Evolutionary conservation across 2,888 invertebrate genomes (phyloP).

Genomic region (Sesia apiformis): DNA sequence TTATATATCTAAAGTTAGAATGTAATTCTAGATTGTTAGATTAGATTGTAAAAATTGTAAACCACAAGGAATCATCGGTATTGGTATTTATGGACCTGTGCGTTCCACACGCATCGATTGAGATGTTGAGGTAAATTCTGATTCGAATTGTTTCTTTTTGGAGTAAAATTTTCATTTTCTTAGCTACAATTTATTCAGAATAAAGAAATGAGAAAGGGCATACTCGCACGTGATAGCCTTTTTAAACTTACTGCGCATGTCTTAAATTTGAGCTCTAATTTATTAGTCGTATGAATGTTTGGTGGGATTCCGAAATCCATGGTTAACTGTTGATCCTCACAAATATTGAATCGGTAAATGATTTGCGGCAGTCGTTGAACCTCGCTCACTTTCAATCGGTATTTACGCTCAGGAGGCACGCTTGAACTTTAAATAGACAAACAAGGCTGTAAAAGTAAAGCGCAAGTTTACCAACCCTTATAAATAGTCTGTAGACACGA

Average conservation of each 20-base stretch:
- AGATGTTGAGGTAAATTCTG: neutral
- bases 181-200: neutral
- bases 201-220: conserved; percentile 1
- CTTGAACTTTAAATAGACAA: too few relatives aligned
- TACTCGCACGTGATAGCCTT: conserved; percentile 25
- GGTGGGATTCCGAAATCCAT: conserved; percentile 17
- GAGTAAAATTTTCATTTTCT: neutral
- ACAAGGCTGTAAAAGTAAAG: too few relatives aligned
- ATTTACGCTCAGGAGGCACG: too few relatives aligned
- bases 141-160: neutral
- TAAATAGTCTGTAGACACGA: too few relatives aligned
- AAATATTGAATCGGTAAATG: too few relatives aligned
- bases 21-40: too few relatives aligned
- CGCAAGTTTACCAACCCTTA: too few relatives aligned
- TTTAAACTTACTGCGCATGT: conserved; percentile 53
- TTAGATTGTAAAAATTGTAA: too few relatives aligned
- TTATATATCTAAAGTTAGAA: conserved; percentile 72
- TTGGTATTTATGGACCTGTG: conserved; percentile 45
- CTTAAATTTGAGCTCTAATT: conserved; percentile 21
- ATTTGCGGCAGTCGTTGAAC: too few relatives aligned
- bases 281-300: conserved; percentile 25
- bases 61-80: conserved; percentile 56
- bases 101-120: conserved; percentile 16
- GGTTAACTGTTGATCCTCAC: conserved; percentile 22
- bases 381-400: too few relatives aligned